Evolutionary conservation across 2,888 invertebrate genomes (phyloP).

Genomic region (Eupithecia vulgata): DNA sequence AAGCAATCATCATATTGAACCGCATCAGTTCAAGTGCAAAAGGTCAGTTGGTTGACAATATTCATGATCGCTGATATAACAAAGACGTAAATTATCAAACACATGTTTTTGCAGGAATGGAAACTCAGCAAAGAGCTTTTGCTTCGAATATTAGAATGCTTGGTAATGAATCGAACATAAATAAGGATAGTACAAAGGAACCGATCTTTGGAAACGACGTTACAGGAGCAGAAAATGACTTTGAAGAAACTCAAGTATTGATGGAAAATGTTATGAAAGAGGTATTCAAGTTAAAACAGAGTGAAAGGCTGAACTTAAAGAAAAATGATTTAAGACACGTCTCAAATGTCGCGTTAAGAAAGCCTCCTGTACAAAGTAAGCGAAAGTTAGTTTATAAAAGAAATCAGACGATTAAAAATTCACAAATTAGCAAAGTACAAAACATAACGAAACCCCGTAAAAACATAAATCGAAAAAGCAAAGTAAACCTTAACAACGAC

Average conservation of each 20-base stretch:
- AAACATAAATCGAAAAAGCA: slow-evolving; percentile 21
- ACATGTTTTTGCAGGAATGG: slow-evolving; percentile 8
- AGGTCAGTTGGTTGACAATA: slow-evolving; percentile 27
- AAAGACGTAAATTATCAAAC: background rate
- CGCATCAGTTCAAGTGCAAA: slow-evolving; percentile 49
- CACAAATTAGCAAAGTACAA: background rate
- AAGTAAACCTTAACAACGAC: slow-evolving; percentile 10
- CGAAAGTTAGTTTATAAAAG: slow-evolving; percentile 2
- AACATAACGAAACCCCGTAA: slow-evolving; percentile 21
- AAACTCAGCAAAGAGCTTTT: slow-evolving; percentile 5
- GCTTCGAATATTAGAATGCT: slow-evolving; percentile 28
- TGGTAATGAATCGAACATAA: background rate
- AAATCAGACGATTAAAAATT: slow-evolving; percentile 9
- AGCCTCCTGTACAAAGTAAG: background rate
- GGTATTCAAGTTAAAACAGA: slow-evolving; percentile 52
- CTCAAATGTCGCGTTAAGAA: slow-evolving; percentile 2
- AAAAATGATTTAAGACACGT: slow-evolving; percentile 15
- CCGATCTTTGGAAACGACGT: slow-evolving; percentile 2
- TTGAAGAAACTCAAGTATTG: slow-evolving; percentile 55
- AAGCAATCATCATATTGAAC: slow-evolving; percentile 66
- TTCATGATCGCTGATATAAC: background rate
- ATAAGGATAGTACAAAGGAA: slow-evolving; percentile 1
- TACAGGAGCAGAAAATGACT: slow-evolving; percentile 19
- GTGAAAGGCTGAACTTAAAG: slow-evolving; percentile 37
- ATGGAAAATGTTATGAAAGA: slow-evolving; percentile 63